phyloP scores from a whole-genome alignment of 2,888 invertebrate genomes.

The Acleris sparsana region DNA sequence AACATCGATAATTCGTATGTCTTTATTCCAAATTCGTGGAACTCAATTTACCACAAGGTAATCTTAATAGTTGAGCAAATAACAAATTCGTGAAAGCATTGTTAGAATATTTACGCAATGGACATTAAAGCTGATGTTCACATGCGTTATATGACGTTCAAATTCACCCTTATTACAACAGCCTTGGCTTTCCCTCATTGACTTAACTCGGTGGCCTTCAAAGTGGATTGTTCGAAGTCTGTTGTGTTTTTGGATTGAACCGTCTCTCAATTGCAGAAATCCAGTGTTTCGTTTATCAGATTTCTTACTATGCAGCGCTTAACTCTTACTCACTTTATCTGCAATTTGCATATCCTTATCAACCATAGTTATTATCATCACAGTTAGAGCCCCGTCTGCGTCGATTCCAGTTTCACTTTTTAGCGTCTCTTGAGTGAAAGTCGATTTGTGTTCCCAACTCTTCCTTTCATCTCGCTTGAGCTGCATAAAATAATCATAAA shows the following conservation, averaged over 20 bases:
- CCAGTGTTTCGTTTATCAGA: constrained; percentile 13
- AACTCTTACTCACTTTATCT: constrained; percentile 35
- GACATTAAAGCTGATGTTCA: constrained; percentile 35
- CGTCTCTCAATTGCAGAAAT: constrained; percentile 15
- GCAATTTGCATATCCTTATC: constrained; percentile 29
- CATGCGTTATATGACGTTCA: constrained; percentile 46
- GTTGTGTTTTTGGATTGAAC: constrained; percentile 34
- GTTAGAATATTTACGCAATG: constrained; percentile 6
- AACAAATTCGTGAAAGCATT: constrained; percentile 16
- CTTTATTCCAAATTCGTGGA: constrained; percentile 55
- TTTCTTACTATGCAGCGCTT: constrained; percentile 20
- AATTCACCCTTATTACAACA: constrained; percentile 49
- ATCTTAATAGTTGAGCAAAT: constrained; percentile 15
- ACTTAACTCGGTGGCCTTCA: constrained; percentile 54
- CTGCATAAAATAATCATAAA: constrained; percentile 50
- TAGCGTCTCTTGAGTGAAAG: constrained; percentile 77
- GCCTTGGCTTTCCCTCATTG: constrained; percentile 51
- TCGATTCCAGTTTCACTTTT: constrained; percentile 79
- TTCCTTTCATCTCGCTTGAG: constrained; percentile 68
- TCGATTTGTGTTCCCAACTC: constrained; percentile 69
- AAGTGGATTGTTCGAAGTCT: constrained; percentile 45
- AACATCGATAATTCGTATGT: constrained; percentile 49
- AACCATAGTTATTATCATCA: constrained; percentile 49
- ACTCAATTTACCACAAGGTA: constrained; percentile 38
- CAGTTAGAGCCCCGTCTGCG: constrained; percentile 59